phyloP scores from a whole-genome alignment of 64 coral and sea anemone genomes.

The Pachyseris speciosa region DNA sequence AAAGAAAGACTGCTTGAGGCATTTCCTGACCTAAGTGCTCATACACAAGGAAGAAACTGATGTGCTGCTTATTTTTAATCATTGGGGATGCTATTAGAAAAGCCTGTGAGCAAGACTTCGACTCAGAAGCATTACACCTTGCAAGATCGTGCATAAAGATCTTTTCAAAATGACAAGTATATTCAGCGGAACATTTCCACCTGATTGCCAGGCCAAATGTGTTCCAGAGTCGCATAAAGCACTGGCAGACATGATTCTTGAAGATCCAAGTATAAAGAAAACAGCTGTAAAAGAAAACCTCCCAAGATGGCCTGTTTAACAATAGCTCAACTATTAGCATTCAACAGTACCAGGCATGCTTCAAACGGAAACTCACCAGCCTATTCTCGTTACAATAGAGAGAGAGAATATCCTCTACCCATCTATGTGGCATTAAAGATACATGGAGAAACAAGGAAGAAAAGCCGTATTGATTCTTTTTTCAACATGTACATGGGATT shows the following conservation, averaged over 20 bases:
- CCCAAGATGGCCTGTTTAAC: constrained; percentile 37
- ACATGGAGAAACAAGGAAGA: constrained; percentile 45
- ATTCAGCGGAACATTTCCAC: constrained; percentile 36
- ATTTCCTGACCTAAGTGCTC: not conserved
- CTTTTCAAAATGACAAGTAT: not conserved
- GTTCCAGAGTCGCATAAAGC: constrained; percentile 48
- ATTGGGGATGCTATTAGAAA: constrained; percentile 8
- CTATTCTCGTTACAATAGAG: constrained; percentile 33
- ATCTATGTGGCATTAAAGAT: constrained; percentile 66
- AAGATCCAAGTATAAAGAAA: constrained; percentile 12
- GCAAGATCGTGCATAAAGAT: constrained; percentile 50
- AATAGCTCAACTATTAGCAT: constrained; percentile 51
- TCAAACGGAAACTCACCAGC: not conserved
- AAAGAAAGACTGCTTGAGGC: not conserved
- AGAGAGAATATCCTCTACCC: constrained; percentile 50
- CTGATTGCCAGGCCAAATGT: constrained; percentile 28
- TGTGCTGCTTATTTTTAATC: constrained; percentile 8
- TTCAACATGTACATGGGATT: constrained; percentile 41
- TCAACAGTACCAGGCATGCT: constrained; percentile 19
- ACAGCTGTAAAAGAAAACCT: not conserved
- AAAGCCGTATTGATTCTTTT: constrained; percentile 32
- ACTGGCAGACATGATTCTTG: constrained; percentile 28
- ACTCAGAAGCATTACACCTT: constrained; percentile 18
- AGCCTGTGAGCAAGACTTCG: not conserved
- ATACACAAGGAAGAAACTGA: constrained; percentile 33